Conservation (phyloP, 2,888 invertebrate species). For the Kuschelorhynchus macadamiae region DNA sequence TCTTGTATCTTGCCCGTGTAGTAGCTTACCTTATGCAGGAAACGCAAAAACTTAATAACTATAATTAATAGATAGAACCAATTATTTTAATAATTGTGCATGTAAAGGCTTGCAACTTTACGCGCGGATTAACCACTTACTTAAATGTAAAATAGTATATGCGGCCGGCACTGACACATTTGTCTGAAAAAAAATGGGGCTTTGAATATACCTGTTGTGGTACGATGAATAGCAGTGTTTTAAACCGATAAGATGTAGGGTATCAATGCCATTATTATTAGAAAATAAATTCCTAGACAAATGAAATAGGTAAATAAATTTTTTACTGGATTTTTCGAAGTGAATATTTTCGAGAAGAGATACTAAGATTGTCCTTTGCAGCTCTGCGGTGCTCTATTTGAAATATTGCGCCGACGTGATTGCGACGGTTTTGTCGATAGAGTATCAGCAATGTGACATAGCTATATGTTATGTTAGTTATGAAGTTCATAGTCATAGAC, state of each 20-base stretch:
- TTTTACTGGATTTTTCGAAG: no score
- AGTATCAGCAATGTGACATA: no score
- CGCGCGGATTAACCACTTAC: conserved; percentile 28
- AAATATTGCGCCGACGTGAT: no score
- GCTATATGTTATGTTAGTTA: no score
- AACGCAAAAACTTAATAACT: conserved; percentile 37
- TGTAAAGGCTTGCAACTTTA: conserved; percentile 29
- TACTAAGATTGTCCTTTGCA: no score
- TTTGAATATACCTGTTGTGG: not conserved
- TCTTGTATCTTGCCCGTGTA: conserved; percentile 33
- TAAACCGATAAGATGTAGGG: not conserved
- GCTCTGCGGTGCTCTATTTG: no score
- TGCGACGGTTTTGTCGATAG: no score
- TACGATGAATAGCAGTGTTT: not conserved
- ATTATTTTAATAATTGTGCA: conserved; percentile 40
- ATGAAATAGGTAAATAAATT: no score
- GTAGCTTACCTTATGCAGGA: conserved; percentile 35
- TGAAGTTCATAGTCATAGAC: no score
- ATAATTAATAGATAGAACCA: conserved; percentile 38
- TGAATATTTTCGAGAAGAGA: no score
- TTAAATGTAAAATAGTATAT: conserved; percentile 12
- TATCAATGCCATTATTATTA: no score
- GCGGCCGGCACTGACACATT: conserved; percentile 28
- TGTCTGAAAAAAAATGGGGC: conserved; percentile 4
- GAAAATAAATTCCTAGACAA: no score